A percentile compares a stretch with the other conserved stretches of the same genome.
Conservation (phyloP, 2,888 invertebrate genomes). For the Phengaris arion region DNA sequence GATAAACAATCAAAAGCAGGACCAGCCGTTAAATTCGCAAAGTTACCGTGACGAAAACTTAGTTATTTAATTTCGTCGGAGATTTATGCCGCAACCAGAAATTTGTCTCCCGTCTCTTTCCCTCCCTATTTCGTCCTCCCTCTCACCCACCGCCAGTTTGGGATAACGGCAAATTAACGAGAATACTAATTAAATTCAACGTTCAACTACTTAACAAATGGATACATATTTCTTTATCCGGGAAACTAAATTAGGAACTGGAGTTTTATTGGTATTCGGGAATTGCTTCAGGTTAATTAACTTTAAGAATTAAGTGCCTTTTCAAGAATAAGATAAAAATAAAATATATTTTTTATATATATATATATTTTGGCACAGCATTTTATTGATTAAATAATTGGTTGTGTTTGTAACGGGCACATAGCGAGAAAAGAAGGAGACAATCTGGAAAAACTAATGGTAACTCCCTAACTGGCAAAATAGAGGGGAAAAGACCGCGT, state of each 20-base stretch:
- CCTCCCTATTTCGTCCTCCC: neutral
- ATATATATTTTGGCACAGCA: too few relatives aligned
- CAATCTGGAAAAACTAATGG: too few relatives aligned
- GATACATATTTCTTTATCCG: conserved; percentile 28
- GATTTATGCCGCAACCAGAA: conserved; percentile 6
- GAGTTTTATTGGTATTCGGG: neutral
- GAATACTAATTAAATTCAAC: conserved; percentile 25
- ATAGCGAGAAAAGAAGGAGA: too few relatives aligned
- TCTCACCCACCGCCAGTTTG: neutral
- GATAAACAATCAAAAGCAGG: neutral
- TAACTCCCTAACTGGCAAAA: too few relatives aligned
- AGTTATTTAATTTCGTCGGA: conserved; percentile 14
- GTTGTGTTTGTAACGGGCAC: too few relatives aligned
- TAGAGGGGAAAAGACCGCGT: too few relatives aligned
- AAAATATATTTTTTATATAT: too few relatives aligned
- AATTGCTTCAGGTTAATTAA: conserved; percentile 2
- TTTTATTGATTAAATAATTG: too few relatives aligned
- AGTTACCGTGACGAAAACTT: conserved; percentile 13
- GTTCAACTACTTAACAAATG: conserved; percentile 26
- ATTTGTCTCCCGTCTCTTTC: neutral
- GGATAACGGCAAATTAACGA: conserved; percentile 5
- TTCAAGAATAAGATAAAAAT: neutral
- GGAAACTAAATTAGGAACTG: conserved; percentile 4
- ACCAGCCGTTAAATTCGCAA: conserved; percentile 5
- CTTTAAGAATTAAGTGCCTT: conserved; percentile 1